Base-by-base conservation (phyloP, 2,113 vertebrate species). In the Gasterosteus aculeatus region DNA sequence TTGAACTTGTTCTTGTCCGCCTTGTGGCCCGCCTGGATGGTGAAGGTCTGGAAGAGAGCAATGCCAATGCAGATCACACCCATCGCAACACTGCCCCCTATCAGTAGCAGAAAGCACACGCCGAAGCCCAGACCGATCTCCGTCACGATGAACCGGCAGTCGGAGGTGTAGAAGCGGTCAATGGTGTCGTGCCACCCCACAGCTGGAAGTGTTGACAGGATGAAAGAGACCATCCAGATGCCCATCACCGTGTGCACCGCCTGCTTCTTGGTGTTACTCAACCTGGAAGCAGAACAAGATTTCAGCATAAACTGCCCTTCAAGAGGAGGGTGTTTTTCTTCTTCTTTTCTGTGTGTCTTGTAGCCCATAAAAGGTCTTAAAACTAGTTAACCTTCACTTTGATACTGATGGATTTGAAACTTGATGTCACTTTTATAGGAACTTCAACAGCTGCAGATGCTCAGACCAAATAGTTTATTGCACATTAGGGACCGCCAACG, bases 141-240 rank as follows among this genome's bases (percentile, higher is more conserved):
- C 0, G 95, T 97, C 84, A 96, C 96, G 5, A 98, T 95, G 92
- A 98, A 98, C 78, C 95, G 94, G 91, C 97, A 98, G 93, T 97
- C 96, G 0, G 94, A 93, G 72, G 95, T 86, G 58, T 98, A 98
- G 93, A 98, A 98, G 72, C 97, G 96, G 44, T 97, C 88, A 0
- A 89, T 93, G 5, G 96, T 97, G 93, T 98, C 95, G 0, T 98
- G 97, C 97, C 97, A 98, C 71, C 97, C 97, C 19, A 98, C 96
- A 0, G 97, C 96, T 0, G 97, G 97, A 78, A 98, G 93, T 0
- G 97, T 96, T 6, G 96, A 97, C 60, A 98, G 92, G 85, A 96
- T 95, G 89, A 98, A 98, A 49, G 97, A 97, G 62, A 97, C 97
- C 96, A 96, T 97, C 97, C 97, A 98, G 91, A 98, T 97, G 38